Base-by-base conservation (phyloP, 1,140 invertebrate species). In the Microplitis demolitor region DNA sequence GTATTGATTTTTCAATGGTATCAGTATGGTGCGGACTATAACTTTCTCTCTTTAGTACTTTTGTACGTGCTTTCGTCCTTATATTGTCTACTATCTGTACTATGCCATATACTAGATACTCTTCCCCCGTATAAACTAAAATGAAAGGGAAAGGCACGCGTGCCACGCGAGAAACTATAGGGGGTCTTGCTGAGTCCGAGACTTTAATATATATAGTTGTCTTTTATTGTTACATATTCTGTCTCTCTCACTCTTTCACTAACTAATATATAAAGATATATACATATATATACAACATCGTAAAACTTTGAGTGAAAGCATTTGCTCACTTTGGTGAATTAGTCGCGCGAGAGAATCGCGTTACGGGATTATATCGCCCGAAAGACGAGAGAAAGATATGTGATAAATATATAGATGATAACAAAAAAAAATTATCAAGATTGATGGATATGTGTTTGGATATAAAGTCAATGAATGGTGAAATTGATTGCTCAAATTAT, bases 311-410 rank as follows among this genome's bases (percentile, higher is more conserved):
- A 33, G 58, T 60, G 58, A 34, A 60, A 60, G 50, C 63, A 75
- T 71, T 77, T 71, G 69, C 51, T 66, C 74, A 74, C 73, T 78
- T 78, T 74, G 73, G 31, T 68, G 72, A 78, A 79, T 79, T 76
- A 77, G 69, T 77, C 72, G 71, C 37, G 70, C 73, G 69, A 66
- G 74, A 76, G 71, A 75, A 75, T 77, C 63, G 71, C 67, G 60
- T 77, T 75, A 75, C n/a, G 24, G 66, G 67, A 76, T 74, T 76
- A 74, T 70, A 50, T 33, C 34, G 39, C 24, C 61, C 35, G 50
- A 60, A 66, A 39, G 24, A 33, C n/a, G 54, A 34, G n/a, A 70
- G 67, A 58, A 39, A 24, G 24, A 24, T 24, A 24, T 24, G 24
- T 24, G 24, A 24, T 24, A 24, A 24, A 24, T 24, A 24, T 24